Percentiles rank a stretch among this genome's conserved stretches.
Conservation (phyloP, 2,113 vertebrate genomes). For the Psittacula cyanocephala region DNA sequence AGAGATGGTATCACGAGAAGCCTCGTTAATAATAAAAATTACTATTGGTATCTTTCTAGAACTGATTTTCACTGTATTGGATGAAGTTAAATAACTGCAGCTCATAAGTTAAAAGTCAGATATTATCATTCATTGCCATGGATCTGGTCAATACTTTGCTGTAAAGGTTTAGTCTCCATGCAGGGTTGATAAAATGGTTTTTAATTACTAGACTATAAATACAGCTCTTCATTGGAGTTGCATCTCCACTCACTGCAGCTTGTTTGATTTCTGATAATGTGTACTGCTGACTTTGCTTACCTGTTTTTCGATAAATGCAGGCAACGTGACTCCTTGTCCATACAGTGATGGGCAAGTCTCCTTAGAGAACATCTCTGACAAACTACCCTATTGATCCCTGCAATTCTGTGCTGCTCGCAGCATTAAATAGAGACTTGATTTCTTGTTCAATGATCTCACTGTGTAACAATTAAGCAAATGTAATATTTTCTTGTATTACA, state of each 20-base stretch:
- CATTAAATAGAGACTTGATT: slow-evolving; percentile 90
- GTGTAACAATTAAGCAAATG: slow-evolving; percentile 91
- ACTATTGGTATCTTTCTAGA: slow-evolving; percentile 60
- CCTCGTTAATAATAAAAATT: slow-evolving; percentile 73
- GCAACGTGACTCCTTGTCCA: slow-evolving; percentile 63
- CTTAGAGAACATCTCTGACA: slow-evolving; percentile 88
- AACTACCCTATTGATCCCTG: slow-evolving; percentile 92
- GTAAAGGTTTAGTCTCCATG: slow-evolving; percentile 76
- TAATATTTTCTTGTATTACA: slow-evolving; percentile 98
- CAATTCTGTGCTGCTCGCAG: slow-evolving; percentile 82
- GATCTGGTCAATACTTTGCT: slow-evolving; percentile 82
- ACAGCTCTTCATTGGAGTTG: slow-evolving; percentile 78
- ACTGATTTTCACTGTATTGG: slow-evolving; percentile 65
- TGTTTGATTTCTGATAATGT: slow-evolving; percentile 96
- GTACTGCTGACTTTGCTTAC: slow-evolving; percentile 91
- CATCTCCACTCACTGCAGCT: slow-evolving; percentile 72
- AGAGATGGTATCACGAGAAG: slow-evolving; percentile 20
- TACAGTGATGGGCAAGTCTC: slow-evolving; percentile 72
- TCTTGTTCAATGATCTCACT: slow-evolving; percentile 83
- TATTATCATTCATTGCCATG: slow-evolving; percentile 79
- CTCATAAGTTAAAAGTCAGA: slow-evolving; percentile 87
- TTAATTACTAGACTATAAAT: slow-evolving; percentile 95
- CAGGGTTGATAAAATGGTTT: slow-evolving; percentile 89
- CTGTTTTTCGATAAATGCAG: slow-evolving; percentile 78
- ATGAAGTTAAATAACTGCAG: slow-evolving; percentile 80